Evolutionary conservation across 1,140 invertebrate genomes (phyloP).

Genomic region (Drosophila kurseongensis): DNA sequence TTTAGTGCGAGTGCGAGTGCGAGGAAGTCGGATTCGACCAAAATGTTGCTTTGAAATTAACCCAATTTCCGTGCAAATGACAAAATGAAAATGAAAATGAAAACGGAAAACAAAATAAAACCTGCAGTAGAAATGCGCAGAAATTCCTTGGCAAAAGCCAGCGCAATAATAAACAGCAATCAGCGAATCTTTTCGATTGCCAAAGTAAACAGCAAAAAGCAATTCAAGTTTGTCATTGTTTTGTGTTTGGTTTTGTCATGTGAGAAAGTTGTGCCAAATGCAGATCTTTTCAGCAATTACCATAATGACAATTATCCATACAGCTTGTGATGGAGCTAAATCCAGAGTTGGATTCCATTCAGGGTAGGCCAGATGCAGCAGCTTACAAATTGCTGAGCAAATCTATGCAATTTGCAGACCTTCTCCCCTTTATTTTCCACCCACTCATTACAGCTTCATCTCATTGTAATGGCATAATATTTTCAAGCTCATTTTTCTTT

Average conservation of each 20-base stretch:
- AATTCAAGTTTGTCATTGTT: conserved; percentile 63
- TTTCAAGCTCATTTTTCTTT: conserved; percentile 44
- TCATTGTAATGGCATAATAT: conserved; percentile 52
- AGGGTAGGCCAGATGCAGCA: conserved; percentile 11
- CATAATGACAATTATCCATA: conserved; percentile 52
- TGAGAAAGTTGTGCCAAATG: conserved; percentile 79
- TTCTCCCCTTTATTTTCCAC: conserved; percentile 9
- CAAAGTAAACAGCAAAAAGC: conserved; percentile 39
- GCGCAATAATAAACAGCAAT: conserved; percentile 74
- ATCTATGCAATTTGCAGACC: conserved; percentile 40
- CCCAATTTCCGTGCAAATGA: conserved; percentile 52
- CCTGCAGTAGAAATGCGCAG: conserved; percentile 9
- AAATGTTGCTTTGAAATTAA: conserved; percentile 48
- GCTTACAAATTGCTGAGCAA: conserved; percentile 35
- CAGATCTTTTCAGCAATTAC: conserved; percentile 56
- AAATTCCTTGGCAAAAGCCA: conserved; percentile 42
- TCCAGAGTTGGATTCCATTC: conserved; percentile 16
- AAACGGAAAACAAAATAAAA: conserved; percentile 27
- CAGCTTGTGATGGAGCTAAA: conserved; percentile 22
- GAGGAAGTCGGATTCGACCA: conserved; percentile 33
- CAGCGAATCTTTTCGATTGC: conserved; percentile 60
- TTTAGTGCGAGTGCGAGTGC: conserved; percentile 8
- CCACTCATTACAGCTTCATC: conserved; percentile 40
- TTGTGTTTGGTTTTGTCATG: conserved; percentile 54
- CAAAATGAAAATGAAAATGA: conserved; percentile 44